phyloP scores from a whole-genome alignment of 2,113 vertebrate genomes.

The Microcebus griseorufus region DNA sequence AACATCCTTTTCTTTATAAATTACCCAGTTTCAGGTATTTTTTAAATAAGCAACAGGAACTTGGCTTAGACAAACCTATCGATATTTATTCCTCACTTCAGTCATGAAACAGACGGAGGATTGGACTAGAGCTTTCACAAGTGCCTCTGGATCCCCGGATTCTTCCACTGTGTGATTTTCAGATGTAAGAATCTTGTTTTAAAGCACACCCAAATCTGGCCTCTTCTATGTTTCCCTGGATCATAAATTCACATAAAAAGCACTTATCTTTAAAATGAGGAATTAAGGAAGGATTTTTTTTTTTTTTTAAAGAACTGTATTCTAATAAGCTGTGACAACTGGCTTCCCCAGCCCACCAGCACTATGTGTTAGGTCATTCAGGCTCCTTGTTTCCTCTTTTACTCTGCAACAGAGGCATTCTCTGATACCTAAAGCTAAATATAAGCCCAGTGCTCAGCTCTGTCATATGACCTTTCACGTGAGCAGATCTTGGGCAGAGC shows the following conservation, averaged over 20 bases:
- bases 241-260: background rate
- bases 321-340: background rate
- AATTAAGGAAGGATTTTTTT: background rate
- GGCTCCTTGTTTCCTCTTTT: background rate
- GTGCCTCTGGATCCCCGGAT: background rate
- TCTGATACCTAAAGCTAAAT: background rate
- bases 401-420: background rate
- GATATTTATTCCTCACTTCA: background rate
- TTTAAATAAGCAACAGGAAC: too few relatives aligned
- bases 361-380: too few relatives aligned
- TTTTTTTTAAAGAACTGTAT: background rate
- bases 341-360: background rate
- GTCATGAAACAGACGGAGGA: background rate
- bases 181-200: background rate
- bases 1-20: background rate
- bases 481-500: background rate
- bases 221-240: background rate
- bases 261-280: conserved; percentile 12
- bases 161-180: background rate
- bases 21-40: too few relatives aligned
- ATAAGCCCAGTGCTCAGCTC: background rate
- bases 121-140: background rate
- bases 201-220: background rate
- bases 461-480: background rate
- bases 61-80: too few relatives aligned